Base-by-base conservation (phyloP, 64 coral and sea anemone species). In the Montipora capricornis region DNA sequence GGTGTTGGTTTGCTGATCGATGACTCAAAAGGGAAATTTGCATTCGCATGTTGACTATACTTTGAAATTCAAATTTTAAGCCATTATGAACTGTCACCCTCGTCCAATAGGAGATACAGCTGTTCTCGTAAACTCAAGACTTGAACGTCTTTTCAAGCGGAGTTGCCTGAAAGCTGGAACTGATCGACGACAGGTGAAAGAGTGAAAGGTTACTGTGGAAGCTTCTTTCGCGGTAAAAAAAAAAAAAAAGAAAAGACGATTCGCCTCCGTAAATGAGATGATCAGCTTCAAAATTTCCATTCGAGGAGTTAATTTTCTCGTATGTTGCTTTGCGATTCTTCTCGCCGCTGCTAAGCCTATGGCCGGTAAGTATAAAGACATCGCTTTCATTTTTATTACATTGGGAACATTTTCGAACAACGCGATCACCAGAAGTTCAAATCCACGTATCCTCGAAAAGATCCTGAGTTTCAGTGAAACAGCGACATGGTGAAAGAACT, bases 51-150 rank as follows among this genome's bases (percentile, higher is more conserved):
- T 86, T 86, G 82, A 86, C 82, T 86, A 62, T 19, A 47, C 82
- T 71, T 71, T 86, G 82, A 86, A 86, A 86, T 86, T 86, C 44
- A 86, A 86, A 86, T 86, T 86, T 70, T 16, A 49, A 49, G 82
- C 47, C 20, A 86, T 20, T 51, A 64, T 59, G 6, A 68, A 50
- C 29, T 86, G 82, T 86, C 82, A 86, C 16, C 70, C 9, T 86
- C 19, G 46, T 17, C 82, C 82, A 86, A 86, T 86, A 70, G 82
- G 82, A 86, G 66, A 71, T 44, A 19, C 68, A 71, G 67, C 14
- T 47, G 6, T 68, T 9, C 82, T 4, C 47, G 59, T 86, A 12
- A 49, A 86, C 64, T 48, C 45, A 86, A 86, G 82, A 20, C 62
- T 73, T 50, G 82, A 45, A 86, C 82, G 67, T 86, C 64, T 86